These are phyloP conservation scores for Idaea biselata DNA, from an alignment of 2,888 invertebrate genomes.

Conservation along the genomic window DNA sequence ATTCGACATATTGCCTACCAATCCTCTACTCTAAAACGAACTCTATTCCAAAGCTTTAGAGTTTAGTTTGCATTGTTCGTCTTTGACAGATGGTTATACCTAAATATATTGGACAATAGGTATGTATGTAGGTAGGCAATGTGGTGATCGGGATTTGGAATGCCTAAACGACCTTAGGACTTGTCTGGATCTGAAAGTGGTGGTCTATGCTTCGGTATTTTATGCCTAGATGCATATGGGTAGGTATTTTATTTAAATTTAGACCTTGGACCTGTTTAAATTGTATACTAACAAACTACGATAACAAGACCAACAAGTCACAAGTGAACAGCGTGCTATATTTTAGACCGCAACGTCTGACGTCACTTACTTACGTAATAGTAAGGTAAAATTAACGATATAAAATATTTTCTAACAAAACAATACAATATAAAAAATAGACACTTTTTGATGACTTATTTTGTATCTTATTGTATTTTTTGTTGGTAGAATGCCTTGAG, in stretches of 20 bases:
- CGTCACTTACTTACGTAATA: too few relatives aligned
- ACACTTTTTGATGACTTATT: too few relatives aligned
- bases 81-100: constrained; percentile 46
- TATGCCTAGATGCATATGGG: background rate
- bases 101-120: constrained; percentile 39
- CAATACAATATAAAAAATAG: too few relatives aligned
- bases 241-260: background rate
- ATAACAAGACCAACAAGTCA: too few relatives aligned
- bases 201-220: background rate
- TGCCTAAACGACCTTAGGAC: constrained; percentile 33
- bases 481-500: too few relatives aligned
- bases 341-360: too few relatives aligned
- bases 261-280: background rate
- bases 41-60: constrained; percentile 26
- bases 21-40: constrained; percentile 30
- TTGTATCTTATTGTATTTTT: too few relatives aligned
- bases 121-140: constrained; percentile 38
- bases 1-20: constrained; percentile 58
- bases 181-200: constrained; percentile 25
- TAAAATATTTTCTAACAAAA: too few relatives aligned
- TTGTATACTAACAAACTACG: too few relatives aligned
- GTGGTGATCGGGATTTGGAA: constrained; percentile 44
- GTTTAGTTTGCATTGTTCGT: constrained; percentile 25
- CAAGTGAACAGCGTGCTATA: too few relatives aligned
- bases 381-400: too few relatives aligned